These are phyloP conservation scores for Cryptoprocta ferox DNA, from an alignment of 2,797 vertebrate species.

Conservation along the genomic window DNA sequence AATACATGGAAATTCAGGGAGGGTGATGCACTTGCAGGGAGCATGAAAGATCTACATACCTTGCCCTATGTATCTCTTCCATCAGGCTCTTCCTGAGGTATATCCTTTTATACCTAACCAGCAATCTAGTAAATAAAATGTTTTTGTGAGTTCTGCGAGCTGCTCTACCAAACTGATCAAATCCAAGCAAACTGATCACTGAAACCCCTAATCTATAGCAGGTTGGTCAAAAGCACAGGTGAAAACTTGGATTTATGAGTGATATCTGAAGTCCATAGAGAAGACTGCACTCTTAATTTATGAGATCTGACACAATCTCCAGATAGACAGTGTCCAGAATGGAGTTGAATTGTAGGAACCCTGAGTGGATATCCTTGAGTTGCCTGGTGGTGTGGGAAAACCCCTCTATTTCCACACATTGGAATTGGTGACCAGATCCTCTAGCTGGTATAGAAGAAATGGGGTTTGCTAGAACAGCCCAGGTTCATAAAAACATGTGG, in stretches of 20 bases:
- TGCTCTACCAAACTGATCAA: background rate
- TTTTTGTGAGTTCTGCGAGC: background rate
- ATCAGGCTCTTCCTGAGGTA: background rate
- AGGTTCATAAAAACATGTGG: background rate
- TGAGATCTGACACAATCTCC: too few species aligned
- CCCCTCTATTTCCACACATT: background rate
- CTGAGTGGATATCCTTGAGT: background rate
- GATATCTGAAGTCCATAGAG: background rate
- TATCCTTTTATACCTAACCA: background rate
- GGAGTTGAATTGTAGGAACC: background rate
- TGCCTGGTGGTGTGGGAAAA: background rate
- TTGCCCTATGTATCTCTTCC: background rate
- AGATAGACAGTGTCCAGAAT: too few species aligned
- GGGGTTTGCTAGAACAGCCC: background rate
- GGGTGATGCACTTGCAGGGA: background rate
- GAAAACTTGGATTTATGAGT: background rate
- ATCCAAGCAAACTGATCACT: background rate
- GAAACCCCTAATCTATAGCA: background rate
- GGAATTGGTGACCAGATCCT: background rate
- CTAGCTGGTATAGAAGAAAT: background rate
- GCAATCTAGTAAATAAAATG: background rate
- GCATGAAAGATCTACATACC: background rate
- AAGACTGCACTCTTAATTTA: background rate
- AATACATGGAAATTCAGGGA: background rate
- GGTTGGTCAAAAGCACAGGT: background rate